Percentiles rank a stretch among this genome's conserved stretches.
phyloP scores from a whole-genome alignment of 1,140 invertebrate genomes.

The Drosophila rufa region DNA sequence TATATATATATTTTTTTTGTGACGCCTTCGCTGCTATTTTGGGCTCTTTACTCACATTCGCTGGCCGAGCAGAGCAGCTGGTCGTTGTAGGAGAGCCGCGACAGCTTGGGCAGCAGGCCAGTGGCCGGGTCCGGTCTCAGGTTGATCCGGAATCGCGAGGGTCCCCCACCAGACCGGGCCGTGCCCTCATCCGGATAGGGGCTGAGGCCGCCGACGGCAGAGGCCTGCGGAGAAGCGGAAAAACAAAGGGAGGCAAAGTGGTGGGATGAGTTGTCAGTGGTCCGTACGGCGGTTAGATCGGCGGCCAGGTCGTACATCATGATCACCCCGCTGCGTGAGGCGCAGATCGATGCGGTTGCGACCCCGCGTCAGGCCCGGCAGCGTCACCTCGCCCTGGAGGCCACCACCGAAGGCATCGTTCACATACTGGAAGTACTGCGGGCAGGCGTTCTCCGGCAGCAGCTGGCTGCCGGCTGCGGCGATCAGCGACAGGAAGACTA shows the following conservation, averaged over 20 bases:
- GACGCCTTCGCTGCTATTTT: background rate
- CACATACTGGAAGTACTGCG: conserved; percentile 54
- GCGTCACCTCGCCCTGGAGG: conserved; percentile 54
- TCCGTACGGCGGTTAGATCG: background rate
- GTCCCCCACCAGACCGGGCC: background rate
- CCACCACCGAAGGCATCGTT: conserved; percentile 13
- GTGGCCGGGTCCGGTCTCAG: conserved; percentile 21
- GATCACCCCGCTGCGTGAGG: conserved; percentile 44
- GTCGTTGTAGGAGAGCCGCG: conserved; percentile 38
- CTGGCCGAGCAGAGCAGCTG: conserved; percentile 33
- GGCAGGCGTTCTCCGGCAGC: conserved; percentile 51
- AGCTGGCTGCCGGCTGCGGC: conserved; percentile 26
- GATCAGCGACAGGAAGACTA: conserved; percentile 18
- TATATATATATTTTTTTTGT: background rate
- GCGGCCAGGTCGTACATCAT: conserved; percentile 37
- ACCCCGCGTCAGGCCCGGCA: conserved; percentile 38
- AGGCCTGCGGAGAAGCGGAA: conserved; percentile 31
- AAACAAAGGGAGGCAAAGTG: conserved; percentile 1
- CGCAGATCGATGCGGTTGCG: conserved; percentile 61
- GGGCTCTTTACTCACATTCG: conserved; percentile 56
- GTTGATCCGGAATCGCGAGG: conserved; percentile 41
- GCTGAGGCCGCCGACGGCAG: conserved; percentile 31
- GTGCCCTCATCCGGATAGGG: conserved; percentile 58
- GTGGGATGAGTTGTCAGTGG: conserved; percentile 12
- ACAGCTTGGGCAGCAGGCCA: conserved; percentile 54